Base-by-base conservation (phyloP, 2,797 vertebrate genomes). In the Esox masquinongy region DNA sequence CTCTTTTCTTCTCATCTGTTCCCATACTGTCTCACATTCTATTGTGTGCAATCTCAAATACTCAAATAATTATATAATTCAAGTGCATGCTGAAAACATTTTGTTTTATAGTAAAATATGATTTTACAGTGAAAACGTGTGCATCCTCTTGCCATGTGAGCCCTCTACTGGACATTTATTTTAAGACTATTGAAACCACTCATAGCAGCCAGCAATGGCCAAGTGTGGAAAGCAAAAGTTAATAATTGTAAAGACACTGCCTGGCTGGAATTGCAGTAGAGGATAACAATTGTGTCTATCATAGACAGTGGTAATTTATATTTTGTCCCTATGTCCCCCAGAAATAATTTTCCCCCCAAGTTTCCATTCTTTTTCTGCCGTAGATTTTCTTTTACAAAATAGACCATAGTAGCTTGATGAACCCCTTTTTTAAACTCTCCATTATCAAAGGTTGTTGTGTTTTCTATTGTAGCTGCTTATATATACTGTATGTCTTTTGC, bases 81-180 rank as follows among this genome's bases (percentile, higher is more conserved):
- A n/a, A 56, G 53, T 56, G 24, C 12, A 31, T 64, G 61, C 24
- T 64, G 26, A 64, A 64, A 26, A 67, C 64, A 36, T 0, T 1
- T 0, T 8, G 34, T 76, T 39, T 39, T 39, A 59, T 5, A 78
- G 2, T n/a, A 68, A 5, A 76, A 24, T 7, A 39, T 31, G 19
- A 4, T 34, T 31, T 19, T 67, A 74, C 17, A 73, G 26, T 31
- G 74, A 43, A 29, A 68, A 34, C 66, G 66, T 68, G 17, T 19
- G 36, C 34, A n/a, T 43, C 19, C 7, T 68, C 67, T 43, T 22
- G 67, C 17, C 39, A 36, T 56, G 72, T 84, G 82, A 77, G 90
- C 88, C 90, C 89, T 91, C 90, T 91, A 86, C 87, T 89, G 91
- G 90, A 79, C 74, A 79, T 47, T 68, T 47, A 47, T 26, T 69